Conservation (phyloP, 2,113 vertebrate genomes). For the Dolichotis patagonum region DNA sequence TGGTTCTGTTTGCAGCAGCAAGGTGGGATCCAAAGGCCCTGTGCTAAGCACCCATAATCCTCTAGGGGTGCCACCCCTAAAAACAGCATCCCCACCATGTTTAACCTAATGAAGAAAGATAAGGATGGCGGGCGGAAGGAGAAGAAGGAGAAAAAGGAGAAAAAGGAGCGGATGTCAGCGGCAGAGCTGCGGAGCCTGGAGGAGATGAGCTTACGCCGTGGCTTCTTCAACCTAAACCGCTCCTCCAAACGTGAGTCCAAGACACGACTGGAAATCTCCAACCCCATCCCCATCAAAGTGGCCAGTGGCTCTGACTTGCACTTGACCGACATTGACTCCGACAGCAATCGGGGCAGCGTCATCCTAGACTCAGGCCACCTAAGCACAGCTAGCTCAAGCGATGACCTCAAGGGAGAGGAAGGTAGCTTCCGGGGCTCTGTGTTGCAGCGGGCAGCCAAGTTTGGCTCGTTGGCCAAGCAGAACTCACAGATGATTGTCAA, state of each 20-base stretch:
- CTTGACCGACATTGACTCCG: conserved; percentile 89
- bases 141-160: conserved; percentile 96
- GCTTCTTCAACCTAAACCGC: conserved; percentile 95
- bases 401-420: conserved; percentile 91
- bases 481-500: conserved; percentile 92
- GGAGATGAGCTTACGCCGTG: conserved; percentile 95
- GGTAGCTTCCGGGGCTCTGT: conserved; percentile 89
- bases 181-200: conserved; percentile 96
- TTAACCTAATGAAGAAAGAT: conserved; percentile 95
- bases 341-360: conserved; percentile 89
- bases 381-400: conserved; percentile 89
- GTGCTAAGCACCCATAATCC: neutral
- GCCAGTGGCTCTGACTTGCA: conserved; percentile 92
- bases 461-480: conserved; percentile 92
- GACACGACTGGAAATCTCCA: conserved; percentile 94
- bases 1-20: conserved; percentile 73
- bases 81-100: conserved; percentile 83
- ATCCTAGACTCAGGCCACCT: conserved; percentile 89
- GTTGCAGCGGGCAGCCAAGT: conserved; percentile 93
- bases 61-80: neutral
- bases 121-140: conserved; percentile 93
- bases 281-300: conserved; percentile 96
- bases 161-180: conserved; percentile 96
- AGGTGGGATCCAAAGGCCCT: conserved; percentile 61
- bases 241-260: conserved; percentile 93